These are phyloP conservation scores for Phalacrocorax carbo DNA, from an alignment of 2,113 vertebrate genomes.

Conservation along the genomic window DNA sequence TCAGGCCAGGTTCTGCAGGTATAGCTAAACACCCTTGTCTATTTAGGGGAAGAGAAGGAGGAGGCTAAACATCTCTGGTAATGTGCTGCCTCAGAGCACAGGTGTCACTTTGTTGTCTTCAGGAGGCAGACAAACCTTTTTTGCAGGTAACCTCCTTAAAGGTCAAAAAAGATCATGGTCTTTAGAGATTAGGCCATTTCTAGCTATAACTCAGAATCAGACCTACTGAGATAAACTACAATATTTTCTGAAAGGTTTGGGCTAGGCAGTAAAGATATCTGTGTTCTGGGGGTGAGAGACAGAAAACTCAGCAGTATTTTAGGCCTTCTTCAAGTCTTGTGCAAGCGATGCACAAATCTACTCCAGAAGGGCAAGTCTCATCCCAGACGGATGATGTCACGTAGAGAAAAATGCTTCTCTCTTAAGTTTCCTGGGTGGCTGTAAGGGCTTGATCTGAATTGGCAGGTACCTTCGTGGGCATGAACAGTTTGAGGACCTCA, in stretches of 20 bases:
- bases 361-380: background rate
- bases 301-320: background rate
- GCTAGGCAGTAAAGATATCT: background rate
- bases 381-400: background rate
- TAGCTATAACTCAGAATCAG: background rate
- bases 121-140: background rate
- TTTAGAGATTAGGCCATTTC: background rate
- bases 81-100: background rate
- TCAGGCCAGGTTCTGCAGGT: background rate
- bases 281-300: too few relatives aligned
- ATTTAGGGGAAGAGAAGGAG: background rate
- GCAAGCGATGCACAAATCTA: background rate
- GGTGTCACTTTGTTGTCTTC: background rate
- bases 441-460: background rate
- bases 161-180: background rate
- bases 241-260: background rate
- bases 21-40: background rate
- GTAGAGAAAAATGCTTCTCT: background rate
- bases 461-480: background rate
- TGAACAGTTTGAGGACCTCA: background rate
- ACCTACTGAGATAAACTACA: background rate
- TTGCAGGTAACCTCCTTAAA: background rate
- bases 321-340: background rate
- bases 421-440: background rate
- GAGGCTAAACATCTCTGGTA: background rate